Evolutionary conservation across 2,888 invertebrate genomes (phyloP).

Genomic region (Mesorhabditis belari): DNA sequence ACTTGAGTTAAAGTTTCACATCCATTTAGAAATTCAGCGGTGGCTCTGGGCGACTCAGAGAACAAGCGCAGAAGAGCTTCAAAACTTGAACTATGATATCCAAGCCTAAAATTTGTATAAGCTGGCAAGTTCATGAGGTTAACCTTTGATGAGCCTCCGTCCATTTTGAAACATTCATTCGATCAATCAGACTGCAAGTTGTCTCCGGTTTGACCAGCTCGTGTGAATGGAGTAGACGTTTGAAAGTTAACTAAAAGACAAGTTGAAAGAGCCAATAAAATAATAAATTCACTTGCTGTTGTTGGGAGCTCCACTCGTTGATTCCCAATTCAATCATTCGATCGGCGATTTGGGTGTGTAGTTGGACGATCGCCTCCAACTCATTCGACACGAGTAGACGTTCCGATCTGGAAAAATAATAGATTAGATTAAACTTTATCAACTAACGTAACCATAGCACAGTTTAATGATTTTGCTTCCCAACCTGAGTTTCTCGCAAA

Average conservation of each 20-base stretch:
- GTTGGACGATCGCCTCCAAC: conserved; percentile 9
- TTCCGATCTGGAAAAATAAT: too few species aligned
- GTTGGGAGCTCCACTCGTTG: conserved; percentile 23
- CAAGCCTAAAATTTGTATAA: too few species aligned
- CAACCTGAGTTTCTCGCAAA: conserved; percentile 5
- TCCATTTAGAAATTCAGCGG: conserved; percentile 27
- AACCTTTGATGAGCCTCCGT: not conserved
- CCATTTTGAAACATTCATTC: conserved; percentile 10
- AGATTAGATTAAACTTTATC: too few species aligned
- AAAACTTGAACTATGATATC: conserved; percentile 8
- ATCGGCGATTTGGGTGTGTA: conserved; percentile 20
- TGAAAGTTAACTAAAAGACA: conserved; percentile 18
- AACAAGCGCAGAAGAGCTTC: conserved; percentile 6
- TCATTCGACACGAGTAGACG: conserved; percentile 27
- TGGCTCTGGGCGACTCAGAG: conserved; percentile 13
- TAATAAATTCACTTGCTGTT: conserved; percentile 28
- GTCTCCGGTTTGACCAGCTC: conserved; percentile 28
- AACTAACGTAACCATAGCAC: too few species aligned
- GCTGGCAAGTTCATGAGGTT: too few species aligned
- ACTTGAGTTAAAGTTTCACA: not conserved
- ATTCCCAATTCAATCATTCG: conserved; percentile 22
- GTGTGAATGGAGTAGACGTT: conserved; percentile 18
- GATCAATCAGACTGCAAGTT: conserved; percentile 20
- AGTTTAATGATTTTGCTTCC: too few species aligned
- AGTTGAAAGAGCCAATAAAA: too few species aligned